Percentiles rank a stretch among this genome's conserved stretches.
Conservation (phyloP, 1,140 invertebrate species). For the Phortica variegata region DNA sequence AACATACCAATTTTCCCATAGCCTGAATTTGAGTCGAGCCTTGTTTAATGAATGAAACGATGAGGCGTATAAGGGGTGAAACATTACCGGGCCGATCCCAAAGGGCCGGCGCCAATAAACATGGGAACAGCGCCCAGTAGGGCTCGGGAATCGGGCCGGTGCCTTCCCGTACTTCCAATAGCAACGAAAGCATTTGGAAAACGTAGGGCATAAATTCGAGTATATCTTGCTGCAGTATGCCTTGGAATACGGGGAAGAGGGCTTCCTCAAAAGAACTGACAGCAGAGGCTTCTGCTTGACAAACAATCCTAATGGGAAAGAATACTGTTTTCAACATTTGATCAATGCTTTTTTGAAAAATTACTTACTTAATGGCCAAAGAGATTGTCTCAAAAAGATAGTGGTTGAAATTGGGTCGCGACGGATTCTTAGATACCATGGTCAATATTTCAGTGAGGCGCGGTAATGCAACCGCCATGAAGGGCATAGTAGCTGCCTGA, state of each 20-base stretch:
- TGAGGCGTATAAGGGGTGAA: constrained; percentile 82
- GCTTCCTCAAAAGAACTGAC: constrained; percentile 88
- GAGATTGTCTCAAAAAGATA: constrained; percentile 94
- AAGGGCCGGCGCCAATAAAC: constrained; percentile 80
- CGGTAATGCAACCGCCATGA: constrained; percentile 74
- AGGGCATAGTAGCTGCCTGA: constrained; percentile 79
- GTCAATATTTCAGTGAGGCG: constrained; percentile 82
- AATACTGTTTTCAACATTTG: neutral
- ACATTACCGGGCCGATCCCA: constrained; percentile 94
- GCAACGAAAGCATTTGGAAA: constrained; percentile 91
- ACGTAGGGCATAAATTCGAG: constrained; percentile 98
- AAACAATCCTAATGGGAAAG: constrained; percentile 66
- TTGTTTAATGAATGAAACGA: constrained; percentile 81
- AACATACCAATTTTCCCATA: constrained; percentile 66
- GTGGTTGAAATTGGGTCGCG: constrained; percentile 96
- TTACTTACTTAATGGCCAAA: constrained; percentile 71
- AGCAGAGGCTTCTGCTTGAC: constrained; percentile 74
- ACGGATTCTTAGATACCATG: constrained; percentile 90
- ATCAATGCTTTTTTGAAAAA: neutral
- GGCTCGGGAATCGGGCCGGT: constrained; percentile 68
- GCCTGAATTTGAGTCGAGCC: constrained; percentile 73
- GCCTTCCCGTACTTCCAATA: constrained; percentile 78
- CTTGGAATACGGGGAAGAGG: constrained; percentile 91
- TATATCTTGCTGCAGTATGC: constrained; percentile 90
- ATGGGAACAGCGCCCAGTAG: constrained; percentile 88